These are phyloP conservation scores for Penaeus japonicus DNA, from an alignment of 1,140 invertebrate genomes.

Conservation along the genomic window DNA sequence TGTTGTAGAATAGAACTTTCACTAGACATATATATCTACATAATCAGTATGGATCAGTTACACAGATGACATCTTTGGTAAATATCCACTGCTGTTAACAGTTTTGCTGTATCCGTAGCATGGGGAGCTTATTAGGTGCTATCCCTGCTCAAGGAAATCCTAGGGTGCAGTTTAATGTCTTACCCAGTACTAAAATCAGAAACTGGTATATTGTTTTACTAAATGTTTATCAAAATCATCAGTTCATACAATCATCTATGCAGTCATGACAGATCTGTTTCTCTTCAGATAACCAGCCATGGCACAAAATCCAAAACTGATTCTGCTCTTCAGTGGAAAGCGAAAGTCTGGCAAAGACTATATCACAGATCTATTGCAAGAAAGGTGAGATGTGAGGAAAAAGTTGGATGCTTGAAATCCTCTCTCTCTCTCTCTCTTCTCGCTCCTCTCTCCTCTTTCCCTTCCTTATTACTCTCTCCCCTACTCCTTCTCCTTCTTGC, in stretches of 20 bases:
- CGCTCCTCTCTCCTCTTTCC: not conserved
- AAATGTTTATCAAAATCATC: not conserved
- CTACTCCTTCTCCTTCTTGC: not conserved
- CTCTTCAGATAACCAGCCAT: not conserved
- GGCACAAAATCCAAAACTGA: conserved; percentile 60
- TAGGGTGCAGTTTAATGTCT: too few relatives aligned
- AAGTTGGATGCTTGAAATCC: not conserved
- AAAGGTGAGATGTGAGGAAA: conserved; percentile 53
- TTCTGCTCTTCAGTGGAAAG: conserved; percentile 68
- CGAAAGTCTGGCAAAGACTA: conserved; percentile 69
- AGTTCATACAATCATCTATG: not conserved
- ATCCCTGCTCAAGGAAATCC: too few relatives aligned
- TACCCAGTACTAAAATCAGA: too few relatives aligned
- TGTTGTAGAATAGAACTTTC: too few relatives aligned
- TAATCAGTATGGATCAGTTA: too few relatives aligned
- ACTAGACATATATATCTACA: too few relatives aligned
- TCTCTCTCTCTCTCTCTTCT: not conserved
- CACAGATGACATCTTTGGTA: too few relatives aligned
- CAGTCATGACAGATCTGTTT: not conserved
- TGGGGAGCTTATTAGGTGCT: too few relatives aligned
- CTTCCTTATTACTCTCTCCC: not conserved
- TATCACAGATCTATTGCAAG: conserved; percentile 64
- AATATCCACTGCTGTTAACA: too few relatives aligned
- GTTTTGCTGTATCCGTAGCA: too few relatives aligned
- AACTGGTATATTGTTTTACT: not conserved